phyloP scores from a whole-genome alignment of 2,797 vertebrate genomes.

The Micropoecilia bifurca region DNA sequence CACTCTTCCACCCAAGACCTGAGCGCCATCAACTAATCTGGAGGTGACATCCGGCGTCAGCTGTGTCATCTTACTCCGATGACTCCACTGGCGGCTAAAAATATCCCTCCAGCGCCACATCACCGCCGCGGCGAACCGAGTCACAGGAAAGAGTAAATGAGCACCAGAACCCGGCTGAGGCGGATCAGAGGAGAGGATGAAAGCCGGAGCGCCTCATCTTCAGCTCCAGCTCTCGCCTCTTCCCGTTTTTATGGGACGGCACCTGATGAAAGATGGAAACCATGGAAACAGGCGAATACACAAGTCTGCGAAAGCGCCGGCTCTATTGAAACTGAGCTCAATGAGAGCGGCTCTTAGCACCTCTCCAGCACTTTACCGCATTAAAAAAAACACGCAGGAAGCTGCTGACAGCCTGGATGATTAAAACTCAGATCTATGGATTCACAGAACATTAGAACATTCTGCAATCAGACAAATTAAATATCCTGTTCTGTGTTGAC shows the following conservation, averaged over 20 bases:
- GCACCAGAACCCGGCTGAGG: constrained; percentile 20
- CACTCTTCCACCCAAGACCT: constrained; percentile 65
- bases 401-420: constrained; percentile 17
- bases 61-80: constrained; percentile 39
- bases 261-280: constrained; percentile 82
- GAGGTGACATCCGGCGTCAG: constrained; percentile 43
- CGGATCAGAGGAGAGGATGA: constrained; percentile 60
- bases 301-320: constrained; percentile 64
- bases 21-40: constrained; percentile 37
- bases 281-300: constrained; percentile 81
- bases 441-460: background rate
- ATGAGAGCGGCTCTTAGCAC: constrained; percentile 53
- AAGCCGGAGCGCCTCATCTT: constrained; percentile 65
- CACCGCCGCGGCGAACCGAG: background rate
- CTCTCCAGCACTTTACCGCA: constrained; percentile 40
- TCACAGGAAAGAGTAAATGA: constrained; percentile 23
- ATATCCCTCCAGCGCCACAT: constrained; percentile 13
- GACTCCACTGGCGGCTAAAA: constrained; percentile 33
- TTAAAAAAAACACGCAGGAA: constrained; percentile 24
- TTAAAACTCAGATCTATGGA: constrained; percentile 18
- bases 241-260: constrained; percentile 60
- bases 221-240: constrained; percentile 59
- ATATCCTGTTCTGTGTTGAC: background rate
- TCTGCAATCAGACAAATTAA: background rate
- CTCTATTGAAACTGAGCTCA: constrained; percentile 54